These are phyloP conservation scores for Chaetops frenatus DNA, from an alignment of 2,113 vertebrate species.

Conservation along the genomic window DNA sequence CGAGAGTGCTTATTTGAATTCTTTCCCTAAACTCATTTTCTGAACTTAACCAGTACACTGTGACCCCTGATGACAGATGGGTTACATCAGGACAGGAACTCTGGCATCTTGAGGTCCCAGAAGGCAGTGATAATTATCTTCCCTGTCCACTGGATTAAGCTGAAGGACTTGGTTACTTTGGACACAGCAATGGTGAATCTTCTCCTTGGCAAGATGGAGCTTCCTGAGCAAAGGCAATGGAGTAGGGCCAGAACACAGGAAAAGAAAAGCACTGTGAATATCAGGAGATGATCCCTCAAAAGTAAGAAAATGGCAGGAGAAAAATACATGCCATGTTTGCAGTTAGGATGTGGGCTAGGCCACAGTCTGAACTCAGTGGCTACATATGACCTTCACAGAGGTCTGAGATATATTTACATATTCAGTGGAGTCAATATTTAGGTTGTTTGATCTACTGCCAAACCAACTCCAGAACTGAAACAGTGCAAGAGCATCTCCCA, in stretches of 20 bases:
- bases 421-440: not conserved
- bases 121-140: not conserved
- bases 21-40: not conserved
- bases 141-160: not conserved
- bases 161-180: not conserved
- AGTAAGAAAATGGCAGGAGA: not conserved
- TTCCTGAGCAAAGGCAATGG: not conserved
- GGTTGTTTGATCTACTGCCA: not conserved
- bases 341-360: not conserved
- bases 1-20: not conserved
- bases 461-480: not conserved
- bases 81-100: not conserved
- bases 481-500: not conserved
- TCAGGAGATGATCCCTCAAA: not conserved
- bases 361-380: not conserved
- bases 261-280: not conserved
- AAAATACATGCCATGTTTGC: not conserved
- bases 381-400: not conserved
- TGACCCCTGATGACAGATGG: not conserved
- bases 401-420: rapidly evolving
- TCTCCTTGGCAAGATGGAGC: not conserved
- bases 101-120: not conserved
- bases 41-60: not conserved
- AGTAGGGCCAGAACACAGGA: not conserved
- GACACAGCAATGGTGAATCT: not conserved